Base-by-base conservation (phyloP, 2,888 invertebrate genomes). In the Plemyria rubiginata region DNA sequence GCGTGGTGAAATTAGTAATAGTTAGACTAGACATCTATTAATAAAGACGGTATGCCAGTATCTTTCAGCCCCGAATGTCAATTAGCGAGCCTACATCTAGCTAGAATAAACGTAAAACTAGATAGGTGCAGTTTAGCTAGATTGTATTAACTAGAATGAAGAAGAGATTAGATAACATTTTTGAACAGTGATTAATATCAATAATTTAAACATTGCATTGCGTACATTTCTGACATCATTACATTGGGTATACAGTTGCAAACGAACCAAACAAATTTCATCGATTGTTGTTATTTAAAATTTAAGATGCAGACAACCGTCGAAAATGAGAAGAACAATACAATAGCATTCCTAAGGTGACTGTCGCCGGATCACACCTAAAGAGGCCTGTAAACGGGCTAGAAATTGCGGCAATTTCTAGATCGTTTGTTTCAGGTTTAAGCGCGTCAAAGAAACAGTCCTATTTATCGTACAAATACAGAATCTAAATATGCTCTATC, bases 151-250 rank as follows among this genome's bases (percentile, higher is more conserved):
- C 43, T 8, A 32, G 2, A 22, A 3, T 22, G 32, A 32, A 38
- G 36, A 8, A 45, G n/a, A 22, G 38, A 13, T 12, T 22, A 56
- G 54, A 52, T 54, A 58, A 57, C 50, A 65, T 40, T 15, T 60
- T 60, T 61, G 46, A 60, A 62, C 66, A 53, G 53, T 15, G 43
- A 45, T 16, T 16, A 15, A 32, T 9, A 32, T 32, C 9, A 15
- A 9, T 15, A 15, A 50, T 11, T 32, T 36, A 50, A 50, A 15
- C 11, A 45, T 45, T 45, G 28, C 28, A 8, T 54, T 38, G 9
- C 54, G n/a, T 55, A 55, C 60, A 60, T 60, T 60, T 60, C 60
- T 55, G 57, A 60, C 66, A 63, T 72, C 66, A 68, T 66, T 61
- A 69, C 54, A 59, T 59, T 62, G 41, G 63, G 13, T 22, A 50